Evolutionary conservation across 2,888 invertebrate species (phyloP).

Genomic region (Sarcophaga rosellei): DNA sequence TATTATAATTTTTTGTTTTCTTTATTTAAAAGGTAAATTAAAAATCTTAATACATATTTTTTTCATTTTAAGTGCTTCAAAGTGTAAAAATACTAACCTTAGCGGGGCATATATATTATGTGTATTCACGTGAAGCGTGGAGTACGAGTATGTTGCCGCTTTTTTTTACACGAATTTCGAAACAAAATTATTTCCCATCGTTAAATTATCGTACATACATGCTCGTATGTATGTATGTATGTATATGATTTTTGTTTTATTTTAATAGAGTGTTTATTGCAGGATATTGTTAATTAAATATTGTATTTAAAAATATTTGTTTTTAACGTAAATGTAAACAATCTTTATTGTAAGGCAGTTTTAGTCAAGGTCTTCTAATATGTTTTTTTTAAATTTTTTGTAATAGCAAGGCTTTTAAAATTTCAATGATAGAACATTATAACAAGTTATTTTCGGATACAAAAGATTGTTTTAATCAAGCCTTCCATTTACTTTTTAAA

Average conservation of each 20-base stretch:
- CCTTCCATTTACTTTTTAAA: no score
- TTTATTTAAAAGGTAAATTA: not conserved
- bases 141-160: not conserved
- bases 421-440: no score
- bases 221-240: no score
- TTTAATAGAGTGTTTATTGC: not conserved
- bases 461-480: no score
- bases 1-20: no score
- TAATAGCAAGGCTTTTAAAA: no score
- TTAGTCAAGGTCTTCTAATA: not conserved
- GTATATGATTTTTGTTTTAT: not conserved
- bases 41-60: not conserved
- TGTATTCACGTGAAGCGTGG: not conserved
- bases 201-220: not conserved
- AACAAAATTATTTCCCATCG: not conserved
- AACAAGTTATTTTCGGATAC: no score
- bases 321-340: not conserved
- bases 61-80: not conserved
- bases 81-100: not conserved
- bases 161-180: not conserved
- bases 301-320: not conserved
- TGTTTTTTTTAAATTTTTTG: no score
- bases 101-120: not conserved
- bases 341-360: not conserved
- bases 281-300: not conserved